Evolutionary conservation across 1,140 invertebrate genomes (phyloP), one percentile per base, ranked within the genome.

Genomic region (Drosophila albomicans): DNA sequence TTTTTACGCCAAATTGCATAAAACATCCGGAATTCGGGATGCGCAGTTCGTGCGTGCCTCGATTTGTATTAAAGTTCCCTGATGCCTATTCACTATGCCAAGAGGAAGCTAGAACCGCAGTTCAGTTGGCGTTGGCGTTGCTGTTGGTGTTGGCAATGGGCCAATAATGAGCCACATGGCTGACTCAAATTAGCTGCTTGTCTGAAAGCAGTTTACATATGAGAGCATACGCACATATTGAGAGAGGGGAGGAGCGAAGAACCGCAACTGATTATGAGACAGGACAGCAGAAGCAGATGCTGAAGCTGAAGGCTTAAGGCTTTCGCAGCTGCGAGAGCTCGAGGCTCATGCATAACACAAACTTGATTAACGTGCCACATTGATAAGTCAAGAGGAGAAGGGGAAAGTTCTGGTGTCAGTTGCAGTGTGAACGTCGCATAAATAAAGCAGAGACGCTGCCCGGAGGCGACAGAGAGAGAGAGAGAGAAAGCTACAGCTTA

Each of bases 1-100:
- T 86, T 85, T 75, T 86, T 86, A 72, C 66, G 82, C 70, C 75
- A 85, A 86, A 86, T 85, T 87, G 82, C 82, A 82, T 81, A 86
- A 81, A 81, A 65, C 77, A 82, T 81, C 49, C 61, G 74, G 52
- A 74, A 81, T 84, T 74, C 66, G 49, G 48, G 61, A 74, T 68
- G 67, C 74, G 67, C 48, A 62, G 30, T 57, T 49, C 15, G 64
- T 76, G 65, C 72, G 72, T 71, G 69, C 75, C 75, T 81, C 75
- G 59, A 52, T 74, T 78, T 82, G 63, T 69, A 75, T 84, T 78
- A 78, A 89, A 75, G 69, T 46, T 45, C n/a, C 15, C 70, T 74
- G 77, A 71, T 81, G 78, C 70, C 11, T 43, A 43, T 43, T 43
- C 41, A 43, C 13, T 43, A 13, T 43, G 49, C 49, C 54, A 32